Conservation (phyloP, 92 coral and sea anemone species). For the Zoanthus sansibaricus region DNA sequence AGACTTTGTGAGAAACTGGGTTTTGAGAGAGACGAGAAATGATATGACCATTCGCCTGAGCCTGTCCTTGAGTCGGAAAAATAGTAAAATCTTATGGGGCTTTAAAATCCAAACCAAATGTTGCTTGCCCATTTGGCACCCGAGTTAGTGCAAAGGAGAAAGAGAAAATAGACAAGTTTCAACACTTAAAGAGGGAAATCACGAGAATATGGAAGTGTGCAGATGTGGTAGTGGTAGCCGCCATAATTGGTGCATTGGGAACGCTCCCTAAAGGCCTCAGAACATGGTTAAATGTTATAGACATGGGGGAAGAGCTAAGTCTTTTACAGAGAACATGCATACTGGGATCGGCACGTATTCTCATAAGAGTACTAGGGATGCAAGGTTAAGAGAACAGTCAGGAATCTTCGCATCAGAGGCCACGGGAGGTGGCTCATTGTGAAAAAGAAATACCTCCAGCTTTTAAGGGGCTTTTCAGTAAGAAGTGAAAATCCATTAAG, state of each 20-base stretch:
- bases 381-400: not conserved
- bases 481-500: not conserved
- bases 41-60: slow-evolving; percentile 30
- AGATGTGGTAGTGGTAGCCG: slow-evolving; percentile 19
- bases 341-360: slow-evolving; percentile 28
- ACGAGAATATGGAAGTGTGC: slow-evolving; percentile 19
- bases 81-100: slow-evolving; percentile 6
- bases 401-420: slow-evolving; percentile 4
- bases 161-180: not conserved
- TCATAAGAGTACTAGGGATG: slow-evolving; percentile 23
- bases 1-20: slow-evolving; percentile 40
- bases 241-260: no score
- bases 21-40: slow-evolving; percentile 4
- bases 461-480: not conserved
- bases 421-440: slow-evolving; percentile 5
- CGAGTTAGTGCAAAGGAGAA: slow-evolving; percentile 16
- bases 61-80: slow-evolving; percentile 25
- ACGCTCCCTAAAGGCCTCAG: not conserved
- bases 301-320: no score
- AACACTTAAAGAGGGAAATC: slow-evolving; percentile 18
- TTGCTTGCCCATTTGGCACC: slow-evolving; percentile 35
- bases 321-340: not conserved
- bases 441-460: not conserved
- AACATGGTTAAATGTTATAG: no score
- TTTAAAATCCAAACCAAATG: not conserved